A percentile compares a stretch with the other conserved stretches of the same genome.
Conservation (phyloP, 2,888 invertebrate species). For the Parochlus steinenii region DNA sequence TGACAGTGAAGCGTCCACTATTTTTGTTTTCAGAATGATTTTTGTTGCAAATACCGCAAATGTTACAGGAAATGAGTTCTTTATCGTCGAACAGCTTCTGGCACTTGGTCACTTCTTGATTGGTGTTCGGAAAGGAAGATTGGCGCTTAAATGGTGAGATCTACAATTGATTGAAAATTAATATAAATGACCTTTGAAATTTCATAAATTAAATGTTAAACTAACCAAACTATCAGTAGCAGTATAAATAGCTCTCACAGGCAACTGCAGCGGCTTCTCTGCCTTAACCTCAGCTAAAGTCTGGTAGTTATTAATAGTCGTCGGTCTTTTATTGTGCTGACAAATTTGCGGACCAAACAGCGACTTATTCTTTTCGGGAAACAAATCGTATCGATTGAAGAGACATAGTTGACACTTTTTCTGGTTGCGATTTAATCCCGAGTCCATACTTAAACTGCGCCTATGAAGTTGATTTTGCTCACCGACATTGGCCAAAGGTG, state of each 20-base stretch:
- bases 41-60: slow-evolving; percentile 31
- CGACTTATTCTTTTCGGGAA: slow-evolving; percentile 11
- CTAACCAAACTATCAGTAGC: no score
- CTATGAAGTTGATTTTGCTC: neutral
- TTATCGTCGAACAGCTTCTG: no score
- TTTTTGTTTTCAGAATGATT: slow-evolving; percentile 33
- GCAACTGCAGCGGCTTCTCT: no score
- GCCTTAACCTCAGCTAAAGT: no score
- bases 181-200: no score
- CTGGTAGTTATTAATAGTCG: slow-evolving; percentile 12
- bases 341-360: slow-evolving; percentile 7
- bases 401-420: slow-evolving; percentile 30
- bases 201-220: no score
- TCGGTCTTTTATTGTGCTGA: slow-evolving; percentile 9
- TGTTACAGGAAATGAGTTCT: slow-evolving; percentile 16
- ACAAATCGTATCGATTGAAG: slow-evolving; percentile 26
- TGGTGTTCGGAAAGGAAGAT: slow-evolving; percentile 18
- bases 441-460: slow-evolving; percentile 29
- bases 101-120: no score
- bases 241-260: no score
- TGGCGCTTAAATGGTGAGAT: no score
- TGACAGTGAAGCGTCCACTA: slow-evolving; percentile 31
- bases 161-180: no score
- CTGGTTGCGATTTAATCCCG: slow-evolving; percentile 22
- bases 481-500: neutral